phyloP scores from a whole-genome alignment of 1,140 invertebrate genomes.

The Halotydeus destructor region DNA sequence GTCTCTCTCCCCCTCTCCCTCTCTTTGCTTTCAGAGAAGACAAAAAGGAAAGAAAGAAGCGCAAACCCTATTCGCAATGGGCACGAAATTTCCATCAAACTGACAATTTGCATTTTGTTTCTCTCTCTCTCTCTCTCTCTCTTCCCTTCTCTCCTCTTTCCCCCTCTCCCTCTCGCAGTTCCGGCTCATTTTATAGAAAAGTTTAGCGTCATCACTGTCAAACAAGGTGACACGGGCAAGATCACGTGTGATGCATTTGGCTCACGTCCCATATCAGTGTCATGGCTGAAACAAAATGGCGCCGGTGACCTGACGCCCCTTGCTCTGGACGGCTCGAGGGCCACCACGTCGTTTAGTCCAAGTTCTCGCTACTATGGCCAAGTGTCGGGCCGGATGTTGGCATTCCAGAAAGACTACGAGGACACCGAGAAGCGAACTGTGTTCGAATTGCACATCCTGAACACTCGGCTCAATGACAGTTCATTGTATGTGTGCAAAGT shows the following conservation, averaged over 20 bases:
- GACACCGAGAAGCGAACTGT: conserved; percentile 6
- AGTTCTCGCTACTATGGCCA: background rate
- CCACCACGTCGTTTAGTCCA: background rate
- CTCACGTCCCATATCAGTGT: conserved; percentile 24
- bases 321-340: background rate
- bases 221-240: conserved; percentile 23
- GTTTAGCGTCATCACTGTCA: conserved; percentile 16
- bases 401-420: conserved; percentile 1
- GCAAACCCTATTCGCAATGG: too few species aligned
- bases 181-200: conserved; percentile 19
- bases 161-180: too few species aligned
- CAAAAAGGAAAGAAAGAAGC: too few species aligned
- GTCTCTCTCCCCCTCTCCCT: too few species aligned
- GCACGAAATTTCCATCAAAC: too few species aligned
- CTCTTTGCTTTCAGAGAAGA: too few species aligned
- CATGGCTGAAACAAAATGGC: conserved; percentile 22
- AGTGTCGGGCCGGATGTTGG: background rate
- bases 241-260: conserved; percentile 27
- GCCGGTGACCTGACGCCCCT: conserved; percentile 7
- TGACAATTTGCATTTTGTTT: too few species aligned
- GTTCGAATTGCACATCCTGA: conserved; percentile 22
- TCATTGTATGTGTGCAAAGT: conserved; percentile 27
- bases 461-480: conserved; percentile 24
- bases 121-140: too few species aligned
- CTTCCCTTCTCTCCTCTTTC: too few species aligned